phyloP scores from a whole-genome alignment of 2,797 vertebrate genomes.

The Salarias fasciatus region DNA sequence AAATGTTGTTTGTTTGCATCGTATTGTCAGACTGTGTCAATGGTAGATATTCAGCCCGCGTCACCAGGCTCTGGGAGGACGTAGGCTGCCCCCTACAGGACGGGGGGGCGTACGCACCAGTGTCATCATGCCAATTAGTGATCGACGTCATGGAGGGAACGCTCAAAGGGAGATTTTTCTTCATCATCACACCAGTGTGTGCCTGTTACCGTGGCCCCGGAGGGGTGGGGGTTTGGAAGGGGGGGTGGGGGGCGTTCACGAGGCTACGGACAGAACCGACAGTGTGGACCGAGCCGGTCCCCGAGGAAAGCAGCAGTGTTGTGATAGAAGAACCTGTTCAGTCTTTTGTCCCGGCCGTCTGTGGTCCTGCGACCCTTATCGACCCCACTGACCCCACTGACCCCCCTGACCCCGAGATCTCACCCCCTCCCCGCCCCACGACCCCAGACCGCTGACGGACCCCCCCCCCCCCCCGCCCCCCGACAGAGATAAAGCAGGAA shows the following conservation, averaged over 20 bases:
- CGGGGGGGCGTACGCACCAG: conserved; percentile 83
- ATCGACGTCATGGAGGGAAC: conserved; percentile 90
- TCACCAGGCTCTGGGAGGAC: conserved; percentile 87
- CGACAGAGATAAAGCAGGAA: too few relatives aligned
- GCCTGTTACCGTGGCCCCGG: conserved; percentile 88
- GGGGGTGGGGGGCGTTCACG: conserved; percentile 37
- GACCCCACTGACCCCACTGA: background rate
- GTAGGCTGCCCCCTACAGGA: conserved; percentile 61
- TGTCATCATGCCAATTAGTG: conserved; percentile 97
- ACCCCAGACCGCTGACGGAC: too few relatives aligned
- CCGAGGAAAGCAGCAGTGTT: conserved; percentile 78
- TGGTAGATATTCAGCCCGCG: conserved; percentile 87
- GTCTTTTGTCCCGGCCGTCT: conserved; percentile 34
- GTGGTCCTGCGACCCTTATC: conserved; percentile 5
- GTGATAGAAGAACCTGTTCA: conserved; percentile 63
- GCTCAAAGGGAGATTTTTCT: conserved; percentile 73
- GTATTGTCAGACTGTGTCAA: conserved; percentile 97
- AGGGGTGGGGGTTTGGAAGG: too few relatives aligned
- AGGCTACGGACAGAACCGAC: conserved; percentile 71
- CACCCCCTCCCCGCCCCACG: background rate
- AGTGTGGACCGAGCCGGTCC: conserved; percentile 63
- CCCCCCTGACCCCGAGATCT: conserved; percentile 3
- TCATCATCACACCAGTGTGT: conserved; percentile 97
- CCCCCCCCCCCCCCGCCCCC: too few relatives aligned
- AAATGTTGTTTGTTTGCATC: conserved; percentile 88